Conservation (phyloP, 2,113 vertebrate genomes). For the Clarias macrocephalus region DNA sequence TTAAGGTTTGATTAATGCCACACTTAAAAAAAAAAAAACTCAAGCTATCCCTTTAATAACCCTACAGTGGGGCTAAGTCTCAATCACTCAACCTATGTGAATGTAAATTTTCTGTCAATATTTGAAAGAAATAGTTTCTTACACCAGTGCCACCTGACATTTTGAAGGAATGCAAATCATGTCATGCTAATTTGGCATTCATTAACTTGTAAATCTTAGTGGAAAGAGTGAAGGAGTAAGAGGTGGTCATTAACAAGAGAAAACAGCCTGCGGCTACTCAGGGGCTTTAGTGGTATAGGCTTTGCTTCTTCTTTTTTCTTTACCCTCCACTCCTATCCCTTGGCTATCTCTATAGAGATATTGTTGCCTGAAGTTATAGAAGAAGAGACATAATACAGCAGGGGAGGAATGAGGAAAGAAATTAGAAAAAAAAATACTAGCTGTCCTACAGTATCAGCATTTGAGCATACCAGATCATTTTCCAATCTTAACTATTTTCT, state of each 20-base stretch:
- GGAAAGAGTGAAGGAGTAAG: constrained; percentile 69
- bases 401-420: constrained; percentile 32
- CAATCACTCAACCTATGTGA: not conserved
- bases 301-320: constrained; percentile 43
- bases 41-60: not conserved
- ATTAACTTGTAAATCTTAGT: constrained; percentile 73
- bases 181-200: constrained; percentile 73
- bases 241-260: constrained; percentile 75
- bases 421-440: constrained; percentile 50
- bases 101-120: constrained; percentile 25
- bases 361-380: constrained; percentile 26
- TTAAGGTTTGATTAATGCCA: no score
- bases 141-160: constrained; percentile 71
- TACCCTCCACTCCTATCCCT: constrained; percentile 36
- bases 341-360: constrained; percentile 39
- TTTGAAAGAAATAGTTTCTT: constrained; percentile 45
- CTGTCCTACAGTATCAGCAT: constrained; percentile 64
- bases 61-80: constrained; percentile 2
- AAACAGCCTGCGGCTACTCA: constrained; percentile 68
- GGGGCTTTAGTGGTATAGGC: constrained; percentile 65
- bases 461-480: constrained; percentile 65
- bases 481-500: constrained; percentile 69
- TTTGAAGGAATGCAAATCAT: constrained; percentile 67
- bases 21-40: no score
- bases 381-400: constrained; percentile 32